Evolutionary conservation across 2,113 vertebrate genomes (phyloP), one percentile per base, ranked within the genome.

Genomic region (Circaetus cinerascens): DNA sequence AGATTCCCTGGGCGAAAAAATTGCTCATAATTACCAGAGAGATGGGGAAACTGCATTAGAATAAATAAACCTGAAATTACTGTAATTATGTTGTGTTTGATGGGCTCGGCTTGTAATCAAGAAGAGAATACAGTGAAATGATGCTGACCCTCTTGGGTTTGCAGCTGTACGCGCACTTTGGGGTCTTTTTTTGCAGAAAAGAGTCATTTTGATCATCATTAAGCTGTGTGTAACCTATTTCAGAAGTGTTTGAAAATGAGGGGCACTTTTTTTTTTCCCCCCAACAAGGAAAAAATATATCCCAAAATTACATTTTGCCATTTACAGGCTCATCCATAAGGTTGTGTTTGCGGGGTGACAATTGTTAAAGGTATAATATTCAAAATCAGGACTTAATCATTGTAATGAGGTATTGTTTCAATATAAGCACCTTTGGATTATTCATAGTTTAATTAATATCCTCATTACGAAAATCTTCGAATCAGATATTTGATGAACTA

Each of bases 61-160:
- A 99, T 99, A 99, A 99, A 99, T 99, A 99, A 99, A 99, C 99
- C 99, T 99, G 99, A 99, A 99, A 99, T 99, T 98, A 99, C 99
- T 99, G 99, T 99, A 99, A 99, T 99, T 99, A 99, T 99, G 99
- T 98, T 99, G 99, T 99, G 99, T 99, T 99, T 99, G 99, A 99
- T 99, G 99, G 99, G 99, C 99, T 99, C 99, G 98, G 99, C 99
- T 99, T 99, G 99, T 99, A 99, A 99, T 99, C 99, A 99, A 99
- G 99, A 99, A 99, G 99, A 99, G 99, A 99, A 99, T 99, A 99
- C 99, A 99, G 98, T 98, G 99, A 99, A 99, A 99, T 99, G 99
- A 99, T 99, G 99, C 99, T 99, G 99, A 99, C 99, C 99, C 99
- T 99, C 99, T 99, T 99, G 99, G 99, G 98, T 99, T 98, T 99